phyloP scores from a whole-genome alignment of 2,888 invertebrate species.

The Teleogryllus oceanicus region DNA sequence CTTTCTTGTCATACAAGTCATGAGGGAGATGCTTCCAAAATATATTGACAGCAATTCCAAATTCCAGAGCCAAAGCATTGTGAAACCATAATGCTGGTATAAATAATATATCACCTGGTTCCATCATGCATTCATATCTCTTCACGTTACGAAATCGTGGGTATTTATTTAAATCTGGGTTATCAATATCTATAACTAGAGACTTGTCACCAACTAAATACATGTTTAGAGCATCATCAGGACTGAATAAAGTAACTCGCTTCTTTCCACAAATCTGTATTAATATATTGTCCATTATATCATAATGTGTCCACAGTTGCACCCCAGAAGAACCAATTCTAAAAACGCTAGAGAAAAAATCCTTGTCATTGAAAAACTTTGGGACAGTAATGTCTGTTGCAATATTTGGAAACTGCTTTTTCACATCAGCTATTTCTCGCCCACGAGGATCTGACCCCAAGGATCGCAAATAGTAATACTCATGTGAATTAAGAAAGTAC shows the following conservation, averaged over 20 bases:
- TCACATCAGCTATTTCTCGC: slow-evolving; percentile 51
- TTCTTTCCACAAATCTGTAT: slow-evolving; percentile 51
- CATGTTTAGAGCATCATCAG: slow-evolving; percentile 49
- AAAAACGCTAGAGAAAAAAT: slow-evolving; percentile 54
- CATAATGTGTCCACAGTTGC: slow-evolving; percentile 57
- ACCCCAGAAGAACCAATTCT: slow-evolving; percentile 51
- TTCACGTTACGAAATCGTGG: slow-evolving; percentile 49
- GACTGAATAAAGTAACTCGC: slow-evolving; percentile 51
- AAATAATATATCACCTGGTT: slow-evolving; percentile 53
- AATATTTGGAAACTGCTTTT: slow-evolving; percentile 50
- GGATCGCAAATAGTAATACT: slow-evolving; percentile 45
- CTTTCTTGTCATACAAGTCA: slow-evolving; percentile 51
- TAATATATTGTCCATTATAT: slow-evolving; percentile 56
- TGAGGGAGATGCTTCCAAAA: slow-evolving; percentile 53
- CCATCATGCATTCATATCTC: slow-evolving; percentile 46
- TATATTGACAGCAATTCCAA: slow-evolving; percentile 53
- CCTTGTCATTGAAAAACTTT: slow-evolving; percentile 45
- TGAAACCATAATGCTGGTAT: slow-evolving; percentile 60
- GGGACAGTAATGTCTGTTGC: slow-evolving; percentile 50
- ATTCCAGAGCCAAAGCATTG: slow-evolving; percentile 51
- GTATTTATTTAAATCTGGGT: slow-evolving; percentile 48
- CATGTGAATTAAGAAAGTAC: slow-evolving; percentile 44
- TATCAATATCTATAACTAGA: slow-evolving; percentile 51
- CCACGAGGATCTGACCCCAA: slow-evolving; percentile 51
- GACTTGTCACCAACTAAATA: slow-evolving; percentile 56